These are phyloP conservation scores for Dermatemys mawii DNA, from an alignment of 2,113 vertebrate species.

Conservation along the genomic window DNA sequence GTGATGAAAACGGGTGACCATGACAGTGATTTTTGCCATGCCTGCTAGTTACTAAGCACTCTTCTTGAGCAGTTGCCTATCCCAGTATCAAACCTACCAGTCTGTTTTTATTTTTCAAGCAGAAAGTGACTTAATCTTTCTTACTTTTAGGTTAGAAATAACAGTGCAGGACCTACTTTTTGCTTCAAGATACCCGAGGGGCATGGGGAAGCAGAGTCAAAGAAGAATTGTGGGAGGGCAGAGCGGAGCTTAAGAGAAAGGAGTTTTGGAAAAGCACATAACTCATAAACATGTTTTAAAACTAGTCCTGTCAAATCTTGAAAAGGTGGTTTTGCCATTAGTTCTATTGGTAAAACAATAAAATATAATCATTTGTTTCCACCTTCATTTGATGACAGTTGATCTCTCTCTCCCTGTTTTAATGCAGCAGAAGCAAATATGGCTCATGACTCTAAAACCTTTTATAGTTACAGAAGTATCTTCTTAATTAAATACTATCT, in stretches of 20 bases:
- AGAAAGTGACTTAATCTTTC: neutral
- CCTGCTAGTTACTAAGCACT: neutral
- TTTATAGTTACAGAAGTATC: neutral
- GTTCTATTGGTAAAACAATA: too few species aligned
- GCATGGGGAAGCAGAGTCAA: neutral
- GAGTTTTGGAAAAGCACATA: neutral
- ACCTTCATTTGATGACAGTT: neutral
- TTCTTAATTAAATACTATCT: neutral
- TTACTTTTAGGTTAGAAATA: neutral
- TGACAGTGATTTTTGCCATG: neutral
- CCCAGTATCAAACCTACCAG: neutral
- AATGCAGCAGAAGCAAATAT: neutral
- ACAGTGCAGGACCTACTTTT: neutral
- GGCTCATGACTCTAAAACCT: neutral
- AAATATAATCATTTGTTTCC: too few species aligned
- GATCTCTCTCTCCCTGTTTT: neutral
- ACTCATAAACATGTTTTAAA: neutral
- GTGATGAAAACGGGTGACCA: accelerated
- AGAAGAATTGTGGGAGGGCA: neutral
- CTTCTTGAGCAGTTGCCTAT: neutral
- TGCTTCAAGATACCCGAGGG: neutral
- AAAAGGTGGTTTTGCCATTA: neutral
- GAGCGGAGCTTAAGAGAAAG: neutral
- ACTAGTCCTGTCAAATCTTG: neutral
- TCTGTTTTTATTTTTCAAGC: neutral